Conservation (phyloP, 1,140 invertebrate genomes). For the Drepana arcuata region DNA sequence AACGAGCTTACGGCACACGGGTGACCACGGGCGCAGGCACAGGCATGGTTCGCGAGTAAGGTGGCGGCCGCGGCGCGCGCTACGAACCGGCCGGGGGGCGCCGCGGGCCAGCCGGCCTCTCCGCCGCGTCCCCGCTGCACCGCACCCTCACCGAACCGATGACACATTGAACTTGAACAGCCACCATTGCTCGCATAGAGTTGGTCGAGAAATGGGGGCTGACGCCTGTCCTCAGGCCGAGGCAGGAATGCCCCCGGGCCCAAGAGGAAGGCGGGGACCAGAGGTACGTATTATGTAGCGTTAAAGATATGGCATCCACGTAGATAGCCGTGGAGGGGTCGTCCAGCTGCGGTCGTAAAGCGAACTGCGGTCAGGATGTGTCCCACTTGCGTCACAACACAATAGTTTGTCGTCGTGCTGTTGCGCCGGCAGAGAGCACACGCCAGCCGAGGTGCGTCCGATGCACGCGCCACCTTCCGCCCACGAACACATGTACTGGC, state of each 20-base stretch:
- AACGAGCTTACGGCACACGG: constrained; percentile 11
- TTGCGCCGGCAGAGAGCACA: constrained; percentile 12
- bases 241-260: constrained; percentile 89
- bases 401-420: constrained; percentile 7
- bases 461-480: constrained; percentile 27
- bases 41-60: constrained; percentile 46
- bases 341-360: constrained; percentile 21
- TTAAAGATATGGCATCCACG: neutral
- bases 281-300: constrained; percentile 70
- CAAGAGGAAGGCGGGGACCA: constrained; percentile 78
- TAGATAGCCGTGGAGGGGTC: constrained; percentile 8
- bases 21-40: constrained; percentile 21
- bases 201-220: constrained; percentile 96
- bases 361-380: constrained; percentile 36
- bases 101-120: constrained; percentile 49
- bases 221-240: constrained; percentile 94
- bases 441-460: constrained; percentile 15
- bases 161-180: constrained; percentile 64
- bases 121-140: constrained; percentile 36
- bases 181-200: constrained; percentile 96
- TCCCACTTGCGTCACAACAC: constrained; percentile 44
- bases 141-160: constrained; percentile 48
- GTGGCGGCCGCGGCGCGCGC: constrained; percentile 49
- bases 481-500: constrained; percentile 23
- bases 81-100: constrained; percentile 44